Base-by-base conservation (phyloP, 2,888 invertebrate genomes). In the Crepidodera aurea region DNA sequence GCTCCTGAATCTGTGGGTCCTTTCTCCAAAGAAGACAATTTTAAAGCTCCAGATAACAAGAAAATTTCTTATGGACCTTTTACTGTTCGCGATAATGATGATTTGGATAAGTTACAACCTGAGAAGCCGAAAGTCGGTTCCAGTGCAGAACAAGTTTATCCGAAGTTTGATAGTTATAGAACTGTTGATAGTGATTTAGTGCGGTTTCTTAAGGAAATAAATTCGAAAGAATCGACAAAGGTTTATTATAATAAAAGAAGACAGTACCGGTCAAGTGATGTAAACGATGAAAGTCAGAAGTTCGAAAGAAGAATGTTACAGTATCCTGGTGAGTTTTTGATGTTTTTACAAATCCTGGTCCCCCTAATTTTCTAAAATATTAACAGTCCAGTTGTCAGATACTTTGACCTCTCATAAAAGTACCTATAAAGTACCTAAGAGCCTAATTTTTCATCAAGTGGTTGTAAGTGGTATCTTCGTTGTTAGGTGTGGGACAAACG, bases 251-350 rank as follows among this genome's bases (percentile, higher is more conserved):
- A 83, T 4, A 82, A 84, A 25, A 2, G n/a, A n/a, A 69, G 78
- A 57, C 74, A 71, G 53, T 77, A 77, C 58, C 69, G 77, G 48
- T 82, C 84, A 1, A 84, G 84, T 61, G 81, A 81, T 37, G 82
- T 84, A 1, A 83, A 84, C 60, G 70, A 80, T 37, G 85, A 85
- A 62, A 72, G 77, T 16, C 79, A 83, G 1, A 87, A 86, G 65
- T 86, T 89, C 48, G 90, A 90, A 74, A 84, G 90, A 54, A 83
- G 91, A 59, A 90, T 91, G 88, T 79, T 91, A 1, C 88, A 89
- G 61, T 86, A 87, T 72, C 87, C 88, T 0, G 88, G 88, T 15
- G 16, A 55, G 50, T 51, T 8, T 25, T 12, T n/a, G n/a, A n/a
- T n/a, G n/a, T n/a, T n/a, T n/a, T n/a, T n/a, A n/a, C n/a, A n/a